These are phyloP conservation scores for Pagetopsis macropterus DNA, from an alignment of 2,797 vertebrate genomes.

Conservation along the genomic window DNA sequence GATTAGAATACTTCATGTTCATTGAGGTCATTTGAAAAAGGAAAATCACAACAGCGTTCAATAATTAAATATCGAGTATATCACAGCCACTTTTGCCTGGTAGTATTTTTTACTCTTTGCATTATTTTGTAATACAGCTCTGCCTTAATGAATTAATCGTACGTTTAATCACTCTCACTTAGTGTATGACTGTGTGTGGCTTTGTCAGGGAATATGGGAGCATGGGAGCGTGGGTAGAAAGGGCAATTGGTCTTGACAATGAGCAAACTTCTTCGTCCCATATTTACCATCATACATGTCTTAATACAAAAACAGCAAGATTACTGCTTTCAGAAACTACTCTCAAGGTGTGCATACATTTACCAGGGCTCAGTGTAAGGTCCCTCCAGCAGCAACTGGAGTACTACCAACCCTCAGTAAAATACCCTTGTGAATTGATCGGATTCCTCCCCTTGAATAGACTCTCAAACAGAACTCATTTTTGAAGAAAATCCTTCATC, in stretches of 20 bases:
- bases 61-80: slow-evolving; percentile 4
- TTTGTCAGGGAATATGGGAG: slow-evolving; percentile 22
- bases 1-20: slow-evolving; percentile 38
- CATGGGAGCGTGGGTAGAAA: slow-evolving; percentile 12
- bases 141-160: slow-evolving; percentile 29
- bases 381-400: background rate
- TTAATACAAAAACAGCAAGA: slow-evolving; percentile 9
- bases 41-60: slow-evolving; percentile 6
- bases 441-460: background rate
- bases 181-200: slow-evolving; percentile 3
- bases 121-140: background rate
- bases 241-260: background rate
- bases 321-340: background rate
- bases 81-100: slow-evolving; percentile 1
- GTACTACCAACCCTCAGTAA: background rate
- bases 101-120: too few relatives aligned
- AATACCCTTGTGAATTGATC: background rate
- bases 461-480: slow-evolving; percentile 11
- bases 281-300: slow-evolving; percentile 1
- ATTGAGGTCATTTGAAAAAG: slow-evolving; percentile 39
- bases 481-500: background rate
- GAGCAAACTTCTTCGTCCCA: background rate
- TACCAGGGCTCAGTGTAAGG: background rate
- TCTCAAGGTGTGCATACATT: background rate
- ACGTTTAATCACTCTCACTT: slow-evolving; percentile 33